phyloP scores from a whole-genome alignment of 2,888 invertebrate genomes.

The Ferrisia virgata region DNA sequence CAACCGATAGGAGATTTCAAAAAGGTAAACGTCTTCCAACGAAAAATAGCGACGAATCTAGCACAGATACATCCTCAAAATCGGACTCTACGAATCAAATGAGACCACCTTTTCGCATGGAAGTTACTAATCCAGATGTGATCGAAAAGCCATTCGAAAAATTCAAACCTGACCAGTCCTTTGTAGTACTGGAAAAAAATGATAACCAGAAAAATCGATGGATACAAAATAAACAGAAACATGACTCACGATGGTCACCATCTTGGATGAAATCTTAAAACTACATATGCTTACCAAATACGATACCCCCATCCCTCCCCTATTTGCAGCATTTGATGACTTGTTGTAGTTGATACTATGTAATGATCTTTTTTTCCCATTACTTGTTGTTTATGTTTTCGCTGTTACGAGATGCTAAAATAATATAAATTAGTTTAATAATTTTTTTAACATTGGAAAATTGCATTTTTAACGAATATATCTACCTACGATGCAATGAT shows the following conservation, averaged over 20 bases:
- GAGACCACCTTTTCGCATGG: conserved; percentile 27
- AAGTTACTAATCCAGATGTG: conserved; percentile 40
- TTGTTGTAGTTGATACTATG: too few species aligned
- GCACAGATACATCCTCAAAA: background rate
- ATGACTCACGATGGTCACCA: conserved; percentile 18
- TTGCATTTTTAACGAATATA: too few species aligned
- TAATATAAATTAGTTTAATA: too few species aligned
- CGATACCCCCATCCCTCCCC: too few species aligned
- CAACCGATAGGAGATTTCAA: conserved; percentile 18
- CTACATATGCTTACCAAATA: background rate
- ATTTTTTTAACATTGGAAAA: too few species aligned
- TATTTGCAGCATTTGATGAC: too few species aligned
- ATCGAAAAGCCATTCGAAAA: conserved; percentile 16
- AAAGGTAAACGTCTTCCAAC: conserved; percentile 41
- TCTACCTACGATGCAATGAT: too few species aligned
- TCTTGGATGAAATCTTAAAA: conserved; percentile 9
- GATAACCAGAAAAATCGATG: conserved; percentile 33
- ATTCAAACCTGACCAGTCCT: background rate
- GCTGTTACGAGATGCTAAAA: too few species aligned
- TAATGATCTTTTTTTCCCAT: too few species aligned
- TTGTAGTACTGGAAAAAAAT: conserved; percentile 37
- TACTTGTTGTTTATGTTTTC: too few species aligned
- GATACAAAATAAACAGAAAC: conserved; percentile 33
- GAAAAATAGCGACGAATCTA: background rate
- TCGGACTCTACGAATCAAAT: background rate